These are phyloP conservation scores for Virgularia gustaviana DNA, from an alignment of 92 coral and sea anemone species.

Conservation along the genomic window DNA sequence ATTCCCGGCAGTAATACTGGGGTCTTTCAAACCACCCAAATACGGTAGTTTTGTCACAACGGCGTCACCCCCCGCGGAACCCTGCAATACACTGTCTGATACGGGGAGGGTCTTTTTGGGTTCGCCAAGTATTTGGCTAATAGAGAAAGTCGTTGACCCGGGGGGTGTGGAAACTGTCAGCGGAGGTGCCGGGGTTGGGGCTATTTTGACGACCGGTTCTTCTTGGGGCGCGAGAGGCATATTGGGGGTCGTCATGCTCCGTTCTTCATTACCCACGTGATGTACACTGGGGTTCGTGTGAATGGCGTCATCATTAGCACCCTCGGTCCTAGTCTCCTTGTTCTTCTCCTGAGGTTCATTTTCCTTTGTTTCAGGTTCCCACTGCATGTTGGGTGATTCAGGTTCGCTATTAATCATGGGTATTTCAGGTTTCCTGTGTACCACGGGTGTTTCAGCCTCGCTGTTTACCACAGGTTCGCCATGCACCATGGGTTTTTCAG, in stretches of 20 bases:
- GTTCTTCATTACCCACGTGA: constrained; percentile 7
- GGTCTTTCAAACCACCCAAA: constrained; percentile 31
- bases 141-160: constrained; percentile 34
- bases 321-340: not conserved
- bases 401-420: not conserved
- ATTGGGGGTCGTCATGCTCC: no score
- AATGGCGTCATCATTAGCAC: not conserved
- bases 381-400: not conserved
- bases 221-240: not conserved
- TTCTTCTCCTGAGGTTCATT: not conserved
- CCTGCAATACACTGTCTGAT: not conserved
- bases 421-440: not conserved
- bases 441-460: constrained; percentile 36
- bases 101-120: constrained; percentile 27
- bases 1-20: no score
- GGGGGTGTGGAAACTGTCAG: no score
- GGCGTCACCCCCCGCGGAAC: constrained; percentile 33
- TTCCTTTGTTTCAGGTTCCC: not conserved
- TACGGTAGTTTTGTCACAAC: constrained; percentile 30
- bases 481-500: constrained; percentile 69
- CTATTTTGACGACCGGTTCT: constrained; percentile 8
- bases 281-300: not conserved
- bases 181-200: not conserved
- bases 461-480: constrained; percentile 67
- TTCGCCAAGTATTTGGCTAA: constrained; percentile 33